Conservation (phyloP, 2,113 vertebrate genomes). For the Datnioides undecimradiatus region DNA sequence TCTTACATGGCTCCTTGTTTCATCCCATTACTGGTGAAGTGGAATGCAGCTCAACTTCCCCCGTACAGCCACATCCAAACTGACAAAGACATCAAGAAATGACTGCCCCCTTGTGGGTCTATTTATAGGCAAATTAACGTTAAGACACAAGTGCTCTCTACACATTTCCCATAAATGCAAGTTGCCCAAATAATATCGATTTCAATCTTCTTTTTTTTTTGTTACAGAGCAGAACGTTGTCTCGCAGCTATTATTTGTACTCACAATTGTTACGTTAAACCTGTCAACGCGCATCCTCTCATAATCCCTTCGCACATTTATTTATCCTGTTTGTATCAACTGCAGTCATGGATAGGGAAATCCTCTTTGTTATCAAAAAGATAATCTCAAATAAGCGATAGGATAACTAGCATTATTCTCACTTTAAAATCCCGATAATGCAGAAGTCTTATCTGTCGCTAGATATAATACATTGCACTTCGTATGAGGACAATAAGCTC, state of each 20-base stretch:
- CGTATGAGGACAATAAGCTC: slow-evolving; percentile 25
- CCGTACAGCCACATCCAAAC: slow-evolving; percentile 33
- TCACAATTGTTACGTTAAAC: neutral
- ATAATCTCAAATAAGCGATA: slow-evolving; percentile 33
- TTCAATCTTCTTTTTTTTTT: slow-evolving; percentile 20
- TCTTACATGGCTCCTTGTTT: slow-evolving; percentile 26
- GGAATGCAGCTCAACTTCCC: slow-evolving; percentile 21
- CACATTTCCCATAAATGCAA: slow-evolving; percentile 14
- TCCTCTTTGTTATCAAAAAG: slow-evolving; percentile 9
- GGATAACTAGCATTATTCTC: slow-evolving; percentile 36
- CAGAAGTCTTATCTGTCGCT: slow-evolving; percentile 16
- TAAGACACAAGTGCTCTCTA: neutral
- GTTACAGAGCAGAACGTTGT: neutral
- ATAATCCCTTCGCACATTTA: slow-evolving; percentile 26
- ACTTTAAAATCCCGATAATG: slow-evolving; percentile 18
- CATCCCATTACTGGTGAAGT: slow-evolving; percentile 11
- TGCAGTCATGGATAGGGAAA: slow-evolving; percentile 20
- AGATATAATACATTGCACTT: slow-evolving; percentile 17
- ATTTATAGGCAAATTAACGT: slow-evolving; percentile 23
- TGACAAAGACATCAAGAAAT: slow-evolving; percentile 50
- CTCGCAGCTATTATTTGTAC: neutral
- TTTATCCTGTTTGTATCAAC: slow-evolving; percentile 34
- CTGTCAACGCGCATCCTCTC: neutral
- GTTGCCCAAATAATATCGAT: neutral
- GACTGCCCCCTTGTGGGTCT: slow-evolving; percentile 72